These are phyloP conservation scores for Ciconia nigra DNA, from an alignment of 2,797 vertebrate species.

Conservation along the genomic window DNA sequence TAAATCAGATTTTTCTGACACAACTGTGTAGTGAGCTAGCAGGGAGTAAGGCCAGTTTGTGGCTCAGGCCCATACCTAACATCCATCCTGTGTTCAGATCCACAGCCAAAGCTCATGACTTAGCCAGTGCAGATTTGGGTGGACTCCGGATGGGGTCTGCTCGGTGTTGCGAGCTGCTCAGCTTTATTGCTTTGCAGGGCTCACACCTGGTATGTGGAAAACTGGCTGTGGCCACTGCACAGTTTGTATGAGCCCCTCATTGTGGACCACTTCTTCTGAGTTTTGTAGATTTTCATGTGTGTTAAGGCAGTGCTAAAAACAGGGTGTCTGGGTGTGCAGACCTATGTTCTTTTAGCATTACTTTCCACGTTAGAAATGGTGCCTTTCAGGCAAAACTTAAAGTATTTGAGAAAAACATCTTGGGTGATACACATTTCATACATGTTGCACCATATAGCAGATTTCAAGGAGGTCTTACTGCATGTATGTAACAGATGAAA, in stretches of 20 bases:
- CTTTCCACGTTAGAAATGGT: background rate
- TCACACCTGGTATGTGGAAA: background rate
- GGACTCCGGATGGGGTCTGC: background rate
- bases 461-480: background rate
- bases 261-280: background rate
- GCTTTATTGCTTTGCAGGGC: background rate
- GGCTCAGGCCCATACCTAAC: background rate
- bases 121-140: background rate
- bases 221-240: background rate
- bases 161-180: rapidly evolving
- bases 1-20: background rate
- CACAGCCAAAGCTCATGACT: background rate
- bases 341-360: background rate
- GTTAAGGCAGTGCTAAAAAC: background rate
- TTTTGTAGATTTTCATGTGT: background rate
- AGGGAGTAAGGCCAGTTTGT: background rate
- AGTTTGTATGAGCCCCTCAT: background rate
- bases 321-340: background rate
- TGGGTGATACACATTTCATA: rapidly evolving
- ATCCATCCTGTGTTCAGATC: background rate
- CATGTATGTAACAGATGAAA: background rate
- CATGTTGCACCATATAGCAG: rapidly evolving
- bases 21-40: background rate
- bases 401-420: background rate
- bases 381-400: background rate